Evolutionary conservation across 2,797 vertebrate species (phyloP), one percentile per base, ranked within the genome.

Genomic region (Chelon labrosus): DNA sequence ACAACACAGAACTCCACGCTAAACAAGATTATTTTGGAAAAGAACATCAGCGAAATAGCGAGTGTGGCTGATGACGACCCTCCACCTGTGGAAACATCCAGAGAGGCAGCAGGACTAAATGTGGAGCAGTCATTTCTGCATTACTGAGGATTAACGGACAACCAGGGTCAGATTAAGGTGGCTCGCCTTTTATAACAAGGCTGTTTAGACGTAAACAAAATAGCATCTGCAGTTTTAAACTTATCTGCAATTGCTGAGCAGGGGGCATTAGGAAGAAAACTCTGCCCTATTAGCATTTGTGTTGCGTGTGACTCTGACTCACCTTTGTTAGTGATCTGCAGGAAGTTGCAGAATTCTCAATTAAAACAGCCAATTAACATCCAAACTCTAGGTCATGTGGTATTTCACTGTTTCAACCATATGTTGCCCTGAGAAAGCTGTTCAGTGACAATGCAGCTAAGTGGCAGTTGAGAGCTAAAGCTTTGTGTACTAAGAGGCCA

Each of bases 111-210:
- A 56, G 47, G 5, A 51, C 64, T 64, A 50, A 79, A 82, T 77
- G 72, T 52, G 44, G 70, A 62, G 39, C 77, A 38, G 52, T 83
- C 70, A 60, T 82, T 56, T 72, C 25, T 17, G 64, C 74, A 64
- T 80, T 75, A 75, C n/a, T 20, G 58, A 46, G 79, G 82, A 80
- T 84, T 84, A 82, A 12, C 63, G 74, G 65, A 4, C 74, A 71
- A 56, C 7, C 41, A 3, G 19, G 57, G 38, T 70, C 60, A 80
- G 79, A 84, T 82, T 78, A 78, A 76, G 27, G 19, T 0, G 22
- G 41, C 39, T 62, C 0, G n/a, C 19, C 22, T 51, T 72, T 59
- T 53, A 9, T 35, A 84, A 69, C 35, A 0, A 61, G 59, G 52
- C 14, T 64, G 57, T 1, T 63, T 35, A 42, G 19, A 65, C 27